These are phyloP conservation scores for Caloenas nicobarica DNA, from an alignment of 2,113 vertebrate genomes.

Conservation along the genomic window DNA sequence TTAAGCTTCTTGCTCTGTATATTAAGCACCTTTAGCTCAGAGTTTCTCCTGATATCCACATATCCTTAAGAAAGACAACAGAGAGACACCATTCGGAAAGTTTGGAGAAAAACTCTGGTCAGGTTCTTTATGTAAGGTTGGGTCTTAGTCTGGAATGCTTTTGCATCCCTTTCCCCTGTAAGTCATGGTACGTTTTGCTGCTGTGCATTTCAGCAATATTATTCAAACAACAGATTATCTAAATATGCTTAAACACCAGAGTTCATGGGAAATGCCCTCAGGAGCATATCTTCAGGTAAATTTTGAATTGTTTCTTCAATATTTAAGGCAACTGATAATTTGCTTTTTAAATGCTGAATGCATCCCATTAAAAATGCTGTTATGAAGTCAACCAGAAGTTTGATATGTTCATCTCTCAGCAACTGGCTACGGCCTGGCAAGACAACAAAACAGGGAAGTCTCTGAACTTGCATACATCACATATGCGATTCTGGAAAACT, in stretches of 20 bases:
- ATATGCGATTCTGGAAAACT: neutral
- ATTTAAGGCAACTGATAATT: neutral
- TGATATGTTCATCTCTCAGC: neutral
- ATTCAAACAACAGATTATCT: neutral
- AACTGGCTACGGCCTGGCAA: neutral
- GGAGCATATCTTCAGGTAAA: neutral
- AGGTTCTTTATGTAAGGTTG: neutral
- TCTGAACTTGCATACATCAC: neutral
- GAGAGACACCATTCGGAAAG: neutral
- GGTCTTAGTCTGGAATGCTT: neutral
- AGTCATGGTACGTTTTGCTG: neutral
- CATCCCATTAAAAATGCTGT: neutral
- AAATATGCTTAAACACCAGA: neutral
- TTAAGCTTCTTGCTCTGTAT: neutral
- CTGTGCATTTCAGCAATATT: neutral
- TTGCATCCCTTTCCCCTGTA: neutral
- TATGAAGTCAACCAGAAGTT: neutral
- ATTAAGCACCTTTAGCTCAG: neutral
- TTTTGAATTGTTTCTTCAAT: neutral
- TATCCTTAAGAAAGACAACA: neutral
- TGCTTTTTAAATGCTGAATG: neutral
- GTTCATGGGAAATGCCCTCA: neutral
- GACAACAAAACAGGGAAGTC: neutral
- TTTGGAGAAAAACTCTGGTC: neutral
- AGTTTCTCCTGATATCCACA: neutral